Percentiles rank a stretch among this genome's conserved stretches.
Evolutionary conservation across 2,113 vertebrate genomes (phyloP).

Genomic region (Vombatus ursinus): DNA sequence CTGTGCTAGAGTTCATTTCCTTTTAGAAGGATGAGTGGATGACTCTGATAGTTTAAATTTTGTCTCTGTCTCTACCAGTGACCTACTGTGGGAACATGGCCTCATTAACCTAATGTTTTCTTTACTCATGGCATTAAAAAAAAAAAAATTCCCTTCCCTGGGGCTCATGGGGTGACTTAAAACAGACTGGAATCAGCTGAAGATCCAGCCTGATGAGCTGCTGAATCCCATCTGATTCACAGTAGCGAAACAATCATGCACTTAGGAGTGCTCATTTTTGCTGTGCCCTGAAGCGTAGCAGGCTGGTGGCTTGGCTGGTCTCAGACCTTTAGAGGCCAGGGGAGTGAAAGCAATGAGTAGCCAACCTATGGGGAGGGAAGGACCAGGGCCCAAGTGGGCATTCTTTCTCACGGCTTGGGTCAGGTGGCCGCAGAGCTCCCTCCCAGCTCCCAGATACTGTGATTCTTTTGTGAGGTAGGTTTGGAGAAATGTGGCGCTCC

Average conservation of each 20-base stretch:
- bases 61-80: neutral
- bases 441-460: neutral
- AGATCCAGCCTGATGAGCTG: neutral
- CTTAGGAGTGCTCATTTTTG: neutral
- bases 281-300: neutral
- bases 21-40: neutral
- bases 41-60: neutral
- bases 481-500: neutral
- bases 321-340: neutral
- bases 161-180: neutral
- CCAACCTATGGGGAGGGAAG: neutral
- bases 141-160: neutral
- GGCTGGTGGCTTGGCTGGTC: neutral
- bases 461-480: neutral
- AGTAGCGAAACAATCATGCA: accelerated
- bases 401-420: neutral
- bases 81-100: neutral
- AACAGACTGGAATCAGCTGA: neutral
- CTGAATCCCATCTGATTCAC: neutral
- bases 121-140: neutral
- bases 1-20: neutral
- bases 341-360: neutral
- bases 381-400: neutral
- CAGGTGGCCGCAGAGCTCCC: neutral
- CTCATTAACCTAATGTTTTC: neutral